Percentiles rank a stretch among this genome's conserved stretches.
phyloP scores from a whole-genome alignment of 2,113 vertebrate genomes.

The Thymallus thymallus region DNA sequence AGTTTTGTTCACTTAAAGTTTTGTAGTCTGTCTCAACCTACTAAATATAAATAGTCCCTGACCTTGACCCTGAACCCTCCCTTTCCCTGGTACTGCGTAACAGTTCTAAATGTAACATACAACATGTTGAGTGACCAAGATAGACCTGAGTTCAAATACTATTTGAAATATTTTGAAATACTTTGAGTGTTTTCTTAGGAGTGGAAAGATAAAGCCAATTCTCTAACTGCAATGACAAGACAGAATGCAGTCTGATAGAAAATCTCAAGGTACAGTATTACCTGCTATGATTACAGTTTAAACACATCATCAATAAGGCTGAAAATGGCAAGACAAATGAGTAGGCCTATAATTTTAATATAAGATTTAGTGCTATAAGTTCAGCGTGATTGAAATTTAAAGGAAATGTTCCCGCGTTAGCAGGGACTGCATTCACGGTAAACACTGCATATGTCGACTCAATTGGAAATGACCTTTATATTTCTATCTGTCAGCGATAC shows the following conservation, averaged over 20 bases:
- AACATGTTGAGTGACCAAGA: not conserved
- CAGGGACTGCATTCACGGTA: no score
- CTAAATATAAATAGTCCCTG: not conserved
- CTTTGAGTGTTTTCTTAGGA: not conserved
- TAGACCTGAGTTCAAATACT: not conserved
- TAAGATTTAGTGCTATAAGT: not conserved
- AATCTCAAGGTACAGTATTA: not conserved
- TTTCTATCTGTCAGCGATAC: no score
- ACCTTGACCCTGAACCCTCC: not conserved
- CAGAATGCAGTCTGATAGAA: not conserved
- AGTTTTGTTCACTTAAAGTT: slow-evolving; percentile 5
- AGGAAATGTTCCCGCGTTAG: no score
- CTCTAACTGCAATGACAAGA: not conserved
- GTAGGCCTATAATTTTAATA: no score
- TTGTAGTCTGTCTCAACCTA: slow-evolving; percentile 19
- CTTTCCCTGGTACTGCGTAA: slow-evolving; percentile 9
- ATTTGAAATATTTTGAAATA: not conserved
- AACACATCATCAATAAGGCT: not conserved
- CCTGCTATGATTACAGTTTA: not conserved
- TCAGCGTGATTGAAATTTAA: no score
- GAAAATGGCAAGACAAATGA: not conserved
- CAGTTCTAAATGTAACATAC: no score
- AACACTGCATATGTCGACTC: no score
- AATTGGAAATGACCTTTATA: no score
- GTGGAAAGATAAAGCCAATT: not conserved